Base-by-base conservation (phyloP, 2,888 invertebrate genomes). In the Drosophila vallismaia region DNA sequence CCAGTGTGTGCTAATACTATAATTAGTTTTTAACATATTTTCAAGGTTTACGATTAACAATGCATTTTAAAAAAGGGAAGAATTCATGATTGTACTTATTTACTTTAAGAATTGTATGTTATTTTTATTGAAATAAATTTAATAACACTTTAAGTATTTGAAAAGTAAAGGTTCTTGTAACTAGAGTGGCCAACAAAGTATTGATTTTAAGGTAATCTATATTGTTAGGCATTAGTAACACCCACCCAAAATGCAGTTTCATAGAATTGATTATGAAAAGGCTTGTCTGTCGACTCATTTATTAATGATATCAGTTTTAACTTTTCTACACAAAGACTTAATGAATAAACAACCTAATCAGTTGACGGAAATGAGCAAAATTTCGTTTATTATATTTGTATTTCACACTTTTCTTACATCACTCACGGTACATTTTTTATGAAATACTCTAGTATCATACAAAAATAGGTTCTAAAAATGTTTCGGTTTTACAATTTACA, bases 31-130 rank as follows among this genome's bases (percentile, higher is more conserved):
- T 38, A 54, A 14, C 29, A 42, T 51, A 66, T 48, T 40, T 70
- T 51, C 55, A 49, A 45, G 45, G 45, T 40, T 45, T 64, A 50
- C 72, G 44, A 48, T 38, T 58, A 60, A 64, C 45, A 71, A 49
- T 76, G 82, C 82, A 82, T 82, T 84, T 84, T 76, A 79, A 68
- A 76, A 76, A 69, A 68, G 59, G 42, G 44, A 36, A 5, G n/a
- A 59, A 76, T 76, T 81, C 71, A 84, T 71, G 69, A 79, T 59
- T 72, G 59, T 63, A 71, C 54, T 60, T 73, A 73, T 64, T 62
- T 62, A 46, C 24, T 48, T 48, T 57, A 62, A 62, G 57, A 14
- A 57, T 48, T 57, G 48, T 60, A 48, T 48, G 48, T 57, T 60
- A 48, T 48, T 57, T 60, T 57, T 60, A 60, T 60, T 48, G n/a